Conservation (phyloP, 1,140 invertebrate species). For the Coptotermes formosanus region DNA sequence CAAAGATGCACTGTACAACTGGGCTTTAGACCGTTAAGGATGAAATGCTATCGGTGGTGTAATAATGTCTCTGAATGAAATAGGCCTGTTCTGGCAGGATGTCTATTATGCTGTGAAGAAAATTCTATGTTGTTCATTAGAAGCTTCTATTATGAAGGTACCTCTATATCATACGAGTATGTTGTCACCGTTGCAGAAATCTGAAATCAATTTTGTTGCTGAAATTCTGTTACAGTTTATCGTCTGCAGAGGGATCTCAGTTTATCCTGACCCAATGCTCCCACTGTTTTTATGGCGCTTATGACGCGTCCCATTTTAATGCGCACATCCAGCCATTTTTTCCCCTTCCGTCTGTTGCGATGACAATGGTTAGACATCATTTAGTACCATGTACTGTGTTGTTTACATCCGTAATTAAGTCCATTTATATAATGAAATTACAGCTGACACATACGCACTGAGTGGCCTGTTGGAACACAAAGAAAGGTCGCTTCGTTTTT, state of each 20-base stretch:
- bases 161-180: too few species aligned
- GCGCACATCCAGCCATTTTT: neutral
- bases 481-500: neutral
- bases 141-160: too few species aligned
- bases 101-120: too few species aligned
- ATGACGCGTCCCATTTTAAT: neutral
- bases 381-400: neutral
- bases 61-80: too few species aligned
- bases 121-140: too few species aligned
- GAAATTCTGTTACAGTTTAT: neutral
- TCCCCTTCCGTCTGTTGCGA: neutral
- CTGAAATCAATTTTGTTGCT: too few species aligned
- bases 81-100: too few species aligned
- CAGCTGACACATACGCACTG: neutral
- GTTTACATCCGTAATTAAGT: constrained; percentile 14
- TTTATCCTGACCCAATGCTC: neutral
- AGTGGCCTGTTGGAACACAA: neutral
- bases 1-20: too few species aligned
- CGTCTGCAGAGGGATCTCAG: neutral
- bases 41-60: too few species aligned
- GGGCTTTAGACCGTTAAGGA: too few species aligned
- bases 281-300: neutral
- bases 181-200: too few species aligned
- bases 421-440: constrained; percentile 15
- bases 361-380: neutral